phyloP scores from a whole-genome alignment of 2,888 invertebrate genomes.

The Megalurothrips usitatus region DNA sequence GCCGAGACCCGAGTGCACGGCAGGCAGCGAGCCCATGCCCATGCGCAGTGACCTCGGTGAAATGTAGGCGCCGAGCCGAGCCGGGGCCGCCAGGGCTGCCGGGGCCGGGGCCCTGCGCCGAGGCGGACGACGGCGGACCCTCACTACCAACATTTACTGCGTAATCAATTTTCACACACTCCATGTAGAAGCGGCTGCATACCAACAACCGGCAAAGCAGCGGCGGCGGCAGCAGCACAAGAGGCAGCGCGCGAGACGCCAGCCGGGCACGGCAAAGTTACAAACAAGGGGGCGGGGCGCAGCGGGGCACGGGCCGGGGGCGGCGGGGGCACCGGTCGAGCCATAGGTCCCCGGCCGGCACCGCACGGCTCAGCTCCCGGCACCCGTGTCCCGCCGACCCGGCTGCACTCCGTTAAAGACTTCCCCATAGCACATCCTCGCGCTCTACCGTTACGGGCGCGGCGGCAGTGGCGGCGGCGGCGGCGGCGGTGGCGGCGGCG shows the following conservation, averaged over 20 bases:
- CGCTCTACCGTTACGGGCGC: background rate
- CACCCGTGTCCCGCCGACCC: background rate
- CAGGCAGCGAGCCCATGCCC: background rate
- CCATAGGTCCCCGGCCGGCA: background rate
- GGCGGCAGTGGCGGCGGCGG: background rate
- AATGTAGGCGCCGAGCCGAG: no score
- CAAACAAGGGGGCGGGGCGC: background rate
- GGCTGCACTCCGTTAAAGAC: no score
- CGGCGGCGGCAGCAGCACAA: background rate
- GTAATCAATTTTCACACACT: constrained; percentile 25
- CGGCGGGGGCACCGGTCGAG: background rate
- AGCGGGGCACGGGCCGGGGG: background rate
- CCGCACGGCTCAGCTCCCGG: background rate
- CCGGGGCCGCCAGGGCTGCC: background rate
- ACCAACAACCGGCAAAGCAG: background rate
- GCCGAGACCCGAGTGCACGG: background rate
- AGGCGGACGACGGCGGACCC: background rate
- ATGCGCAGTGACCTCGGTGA: background rate
- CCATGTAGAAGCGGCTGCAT: background rate
- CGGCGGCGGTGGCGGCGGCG: background rate
- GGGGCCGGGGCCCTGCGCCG: background rate
- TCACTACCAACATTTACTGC: background rate
- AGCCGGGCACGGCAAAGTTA: background rate
- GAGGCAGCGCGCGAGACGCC: no score
- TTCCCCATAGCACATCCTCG: background rate